Conservation (phyloP, 2,797 vertebrate genomes). For the Pyrocephalus nanus region DNA sequence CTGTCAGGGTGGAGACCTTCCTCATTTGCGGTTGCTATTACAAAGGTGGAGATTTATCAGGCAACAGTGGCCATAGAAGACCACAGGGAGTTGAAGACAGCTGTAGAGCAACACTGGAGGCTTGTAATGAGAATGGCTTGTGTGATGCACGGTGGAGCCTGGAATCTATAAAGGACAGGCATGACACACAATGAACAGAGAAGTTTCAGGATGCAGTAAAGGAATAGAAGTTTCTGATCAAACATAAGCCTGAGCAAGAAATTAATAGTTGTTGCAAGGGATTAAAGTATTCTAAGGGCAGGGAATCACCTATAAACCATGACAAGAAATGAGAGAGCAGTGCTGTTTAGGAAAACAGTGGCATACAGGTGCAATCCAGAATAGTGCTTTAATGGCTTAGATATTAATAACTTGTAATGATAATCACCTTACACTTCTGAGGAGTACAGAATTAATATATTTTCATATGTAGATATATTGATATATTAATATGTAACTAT, state of each 20-base stretch:
- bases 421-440: background rate
- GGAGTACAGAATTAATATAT: background rate
- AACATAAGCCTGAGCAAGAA: background rate
- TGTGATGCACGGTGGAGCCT: background rate
- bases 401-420: background rate
- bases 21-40: background rate
- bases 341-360: background rate
- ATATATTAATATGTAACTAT: background rate
- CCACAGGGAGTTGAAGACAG: background rate
- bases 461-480: background rate
- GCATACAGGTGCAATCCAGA: background rate
- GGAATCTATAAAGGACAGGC: background rate
- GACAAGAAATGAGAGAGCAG: background rate
- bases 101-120: background rate
- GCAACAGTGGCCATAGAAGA: background rate
- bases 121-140: background rate
- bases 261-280: background rate
- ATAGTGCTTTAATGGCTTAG: background rate
- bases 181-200: background rate
- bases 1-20: background rate
- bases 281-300: background rate
- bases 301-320: background rate
- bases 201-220: background rate
- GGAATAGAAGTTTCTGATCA: background rate
- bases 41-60: background rate